These are phyloP conservation scores for Epinephelus fuscoguttatus DNA, from an alignment of 2,113 vertebrate genomes.

Conservation along the genomic window DNA sequence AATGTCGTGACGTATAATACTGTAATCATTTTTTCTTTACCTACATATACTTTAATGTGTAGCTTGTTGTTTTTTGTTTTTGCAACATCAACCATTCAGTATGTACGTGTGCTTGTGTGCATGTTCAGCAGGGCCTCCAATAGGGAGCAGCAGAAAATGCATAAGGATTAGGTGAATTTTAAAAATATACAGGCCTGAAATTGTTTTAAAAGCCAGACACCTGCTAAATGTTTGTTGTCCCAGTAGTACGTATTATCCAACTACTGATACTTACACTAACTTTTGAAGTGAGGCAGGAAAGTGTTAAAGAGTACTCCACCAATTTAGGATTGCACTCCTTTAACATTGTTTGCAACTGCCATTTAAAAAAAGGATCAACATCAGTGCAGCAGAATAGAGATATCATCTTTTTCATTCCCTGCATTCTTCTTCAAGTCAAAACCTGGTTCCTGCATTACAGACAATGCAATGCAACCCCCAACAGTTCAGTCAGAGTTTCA, in stretches of 20 bases:
- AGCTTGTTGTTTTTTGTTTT: neutral
- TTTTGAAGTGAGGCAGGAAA: neutral
- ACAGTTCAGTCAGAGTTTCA: neutral
- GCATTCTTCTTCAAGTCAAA: neutral
- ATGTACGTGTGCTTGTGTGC: neutral
- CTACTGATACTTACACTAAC: neutral
- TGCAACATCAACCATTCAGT: neutral
- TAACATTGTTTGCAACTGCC: too few species aligned
- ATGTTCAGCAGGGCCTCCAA: neutral
- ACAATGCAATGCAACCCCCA: neutral
- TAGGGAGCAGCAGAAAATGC: neutral
- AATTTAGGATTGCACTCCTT: neutral
- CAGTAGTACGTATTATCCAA: neutral
- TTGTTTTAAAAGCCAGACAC: neutral
- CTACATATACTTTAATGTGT: neutral
- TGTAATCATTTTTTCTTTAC: neutral
- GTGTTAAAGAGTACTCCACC: neutral
- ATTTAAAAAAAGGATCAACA: too few species aligned
- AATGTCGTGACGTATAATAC: slow-evolving; percentile 14
- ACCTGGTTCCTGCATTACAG: neutral
- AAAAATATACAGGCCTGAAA: too few species aligned
- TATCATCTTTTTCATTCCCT: neutral
- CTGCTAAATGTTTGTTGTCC: neutral
- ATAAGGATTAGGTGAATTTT: neutral
- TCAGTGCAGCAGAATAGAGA: too few species aligned